Conservation (phyloP, 2,888 invertebrate genomes). For the Coelinius sp. region DNA sequence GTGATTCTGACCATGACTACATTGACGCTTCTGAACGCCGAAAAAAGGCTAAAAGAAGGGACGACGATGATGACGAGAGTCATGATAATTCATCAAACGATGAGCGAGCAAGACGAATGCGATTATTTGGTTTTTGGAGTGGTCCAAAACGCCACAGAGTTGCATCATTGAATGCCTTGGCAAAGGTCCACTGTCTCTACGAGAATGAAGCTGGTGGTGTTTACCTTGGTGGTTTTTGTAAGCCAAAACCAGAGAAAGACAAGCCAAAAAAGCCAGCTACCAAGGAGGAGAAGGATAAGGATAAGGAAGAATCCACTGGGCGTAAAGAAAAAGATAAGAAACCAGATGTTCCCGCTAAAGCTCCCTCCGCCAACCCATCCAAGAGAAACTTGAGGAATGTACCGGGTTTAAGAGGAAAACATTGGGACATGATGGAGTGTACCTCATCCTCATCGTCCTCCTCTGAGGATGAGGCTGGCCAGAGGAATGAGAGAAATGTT, state of each 20-base stretch:
- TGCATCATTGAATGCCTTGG: slow-evolving; percentile 89
- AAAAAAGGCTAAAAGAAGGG: slow-evolving; percentile 72
- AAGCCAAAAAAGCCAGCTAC: slow-evolving; percentile 71
- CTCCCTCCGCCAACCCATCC: slow-evolving; percentile 71
- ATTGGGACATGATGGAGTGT: slow-evolving; percentile 86
- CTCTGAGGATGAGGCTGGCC: slow-evolving; percentile 48
- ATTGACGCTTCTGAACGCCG: slow-evolving; percentile 67
- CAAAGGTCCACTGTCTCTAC: slow-evolving; percentile 92
- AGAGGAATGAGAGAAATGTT: slow-evolving; percentile 53
- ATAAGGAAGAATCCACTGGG: slow-evolving; percentile 62
- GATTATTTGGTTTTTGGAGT: slow-evolving; percentile 80
- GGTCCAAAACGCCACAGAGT: slow-evolving; percentile 88
- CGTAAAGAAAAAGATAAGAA: slow-evolving; percentile 43
- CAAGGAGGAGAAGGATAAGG: slow-evolving; percentile 52
- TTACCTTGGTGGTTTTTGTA: slow-evolving; percentile 74
- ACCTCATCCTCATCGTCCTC: slow-evolving; percentile 72
- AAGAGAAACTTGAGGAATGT: slow-evolving; percentile 81
- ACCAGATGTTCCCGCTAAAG: slow-evolving; percentile 44
- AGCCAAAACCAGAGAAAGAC: slow-evolving; percentile 73
- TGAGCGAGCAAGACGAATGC: slow-evolving; percentile 72
- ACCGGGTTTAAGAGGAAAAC: slow-evolving; percentile 84
- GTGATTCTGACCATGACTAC: slow-evolving; percentile 55
- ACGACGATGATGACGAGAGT: slow-evolving; percentile 42
- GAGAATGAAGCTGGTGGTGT: slow-evolving; percentile 88
- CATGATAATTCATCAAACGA: slow-evolving; percentile 59